Conservation (phyloP, 2,797 vertebrate species). For the Momotus momota region DNA sequence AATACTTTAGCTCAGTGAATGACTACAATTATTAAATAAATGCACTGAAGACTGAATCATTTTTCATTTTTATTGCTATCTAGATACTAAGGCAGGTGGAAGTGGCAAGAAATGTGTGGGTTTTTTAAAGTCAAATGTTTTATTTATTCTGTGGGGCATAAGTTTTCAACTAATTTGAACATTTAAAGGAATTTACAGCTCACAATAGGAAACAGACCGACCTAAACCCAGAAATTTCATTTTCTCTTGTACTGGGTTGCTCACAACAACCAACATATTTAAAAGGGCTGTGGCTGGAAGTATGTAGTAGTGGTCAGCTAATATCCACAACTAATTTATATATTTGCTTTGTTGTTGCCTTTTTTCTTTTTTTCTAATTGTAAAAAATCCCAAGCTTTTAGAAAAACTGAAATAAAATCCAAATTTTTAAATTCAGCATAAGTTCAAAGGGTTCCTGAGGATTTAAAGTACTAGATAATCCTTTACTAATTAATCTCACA, state of each 20-base stretch:
- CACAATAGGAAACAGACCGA: neutral
- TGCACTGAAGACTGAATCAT: neutral
- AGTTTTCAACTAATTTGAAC: neutral
- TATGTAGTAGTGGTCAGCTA: neutral
- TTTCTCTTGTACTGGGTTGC: neutral
- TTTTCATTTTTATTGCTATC: slow-evolving; percentile 20
- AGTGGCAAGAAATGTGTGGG: neutral
- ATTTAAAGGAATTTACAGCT: neutral
- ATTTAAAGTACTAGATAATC: neutral
- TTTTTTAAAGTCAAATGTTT: neutral
- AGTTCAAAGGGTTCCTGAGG: neutral
- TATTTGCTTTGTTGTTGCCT: neutral
- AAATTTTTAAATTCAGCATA: neutral
- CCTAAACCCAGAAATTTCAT: neutral
- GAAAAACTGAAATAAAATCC: too few relatives aligned
- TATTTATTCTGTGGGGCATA: neutral
- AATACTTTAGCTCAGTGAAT: neutral
- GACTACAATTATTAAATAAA: slow-evolving; percentile 28
- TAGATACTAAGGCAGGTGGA: neutral
- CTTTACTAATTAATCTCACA: neutral
- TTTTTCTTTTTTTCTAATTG: neutral
- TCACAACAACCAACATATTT: neutral
- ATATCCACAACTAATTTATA: neutral
- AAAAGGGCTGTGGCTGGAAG: neutral
- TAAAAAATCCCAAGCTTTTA: neutral